Percentiles rank a stretch among this genome's conserved stretches.
phyloP scores from a whole-genome alignment of 1,140 invertebrate genomes.

The Pseudobourletiella spinata region DNA sequence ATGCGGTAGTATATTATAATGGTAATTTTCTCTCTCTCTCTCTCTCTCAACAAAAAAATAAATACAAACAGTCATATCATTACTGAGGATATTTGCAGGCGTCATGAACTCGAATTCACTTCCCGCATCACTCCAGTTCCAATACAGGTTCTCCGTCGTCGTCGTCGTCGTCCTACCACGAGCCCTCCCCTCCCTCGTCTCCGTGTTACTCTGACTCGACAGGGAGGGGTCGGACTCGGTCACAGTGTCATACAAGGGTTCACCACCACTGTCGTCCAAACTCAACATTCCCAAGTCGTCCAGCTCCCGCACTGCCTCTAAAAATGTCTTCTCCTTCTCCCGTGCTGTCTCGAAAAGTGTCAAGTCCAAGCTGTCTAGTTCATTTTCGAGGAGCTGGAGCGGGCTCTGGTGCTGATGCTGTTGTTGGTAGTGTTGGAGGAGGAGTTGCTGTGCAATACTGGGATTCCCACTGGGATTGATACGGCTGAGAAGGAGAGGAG shows the following conservation, averaged over 20 bases:
- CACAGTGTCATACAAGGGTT: slow-evolving; percentile 26
- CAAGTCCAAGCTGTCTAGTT: slow-evolving; percentile 37
- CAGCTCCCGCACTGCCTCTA: slow-evolving; percentile 4
- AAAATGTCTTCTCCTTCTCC: slow-evolving; percentile 8
- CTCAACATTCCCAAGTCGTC: slow-evolving; percentile 2
- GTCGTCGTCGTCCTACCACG: neutral
- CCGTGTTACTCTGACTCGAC: neutral
- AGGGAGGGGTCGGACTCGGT: neutral
- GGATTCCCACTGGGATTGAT: too few species aligned
- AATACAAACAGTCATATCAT: neutral
- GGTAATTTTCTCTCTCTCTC: neutral
- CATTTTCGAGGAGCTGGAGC: slow-evolving; percentile 24
- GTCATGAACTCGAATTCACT: slow-evolving; percentile 36
- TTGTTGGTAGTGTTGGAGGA: neutral
- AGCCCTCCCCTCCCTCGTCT: neutral
- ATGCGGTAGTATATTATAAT: neutral
- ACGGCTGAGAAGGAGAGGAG: too few species aligned
- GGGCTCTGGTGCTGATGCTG: too few species aligned
- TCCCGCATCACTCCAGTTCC: slow-evolving; percentile 35
- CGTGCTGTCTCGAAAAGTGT: slow-evolving; percentile 33
- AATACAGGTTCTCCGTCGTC: slow-evolving; percentile 12
- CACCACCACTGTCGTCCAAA: neutral
- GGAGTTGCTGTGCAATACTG: too few species aligned
- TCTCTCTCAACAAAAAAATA: neutral
- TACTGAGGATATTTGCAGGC: slow-evolving; percentile 18